A percentile compares a stretch with the other conserved stretches of the same genome.
These are phyloP conservation scores for Myiagra hebetior DNA, from an alignment of 2,113 vertebrate species.

Conservation along the genomic window DNA sequence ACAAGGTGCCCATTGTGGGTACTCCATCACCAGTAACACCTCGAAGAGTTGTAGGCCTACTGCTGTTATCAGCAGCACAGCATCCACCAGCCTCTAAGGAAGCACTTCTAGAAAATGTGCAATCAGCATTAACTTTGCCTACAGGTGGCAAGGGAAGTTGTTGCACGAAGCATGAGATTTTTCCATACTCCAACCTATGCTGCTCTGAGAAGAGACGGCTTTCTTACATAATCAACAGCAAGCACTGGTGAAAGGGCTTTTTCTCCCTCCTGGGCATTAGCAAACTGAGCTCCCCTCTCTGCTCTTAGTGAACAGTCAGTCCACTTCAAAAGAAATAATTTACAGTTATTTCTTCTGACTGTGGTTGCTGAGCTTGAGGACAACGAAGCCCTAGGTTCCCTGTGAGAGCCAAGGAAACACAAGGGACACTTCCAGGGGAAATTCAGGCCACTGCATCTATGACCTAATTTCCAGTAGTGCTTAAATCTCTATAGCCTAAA, in stretches of 20 bases:
- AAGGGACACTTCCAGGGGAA: not conserved
- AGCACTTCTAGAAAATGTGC: not conserved
- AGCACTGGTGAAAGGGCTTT: not conserved
- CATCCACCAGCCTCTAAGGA: not conserved
- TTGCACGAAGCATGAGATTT: not conserved
- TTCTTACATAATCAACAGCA: not conserved
- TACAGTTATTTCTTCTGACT: not conserved
- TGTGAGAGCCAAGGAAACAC: accelerated
- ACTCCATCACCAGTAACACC: not conserved
- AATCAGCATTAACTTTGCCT: not conserved
- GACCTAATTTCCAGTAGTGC: not conserved
- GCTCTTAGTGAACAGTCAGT: not conserved
- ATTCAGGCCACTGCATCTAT: not conserved
- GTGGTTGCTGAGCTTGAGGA: not conserved
- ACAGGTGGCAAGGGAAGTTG: not conserved
- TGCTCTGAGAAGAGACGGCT: not conserved
- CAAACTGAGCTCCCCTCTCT: not conserved
- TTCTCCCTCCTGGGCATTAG: not conserved
- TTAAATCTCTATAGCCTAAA: not conserved
- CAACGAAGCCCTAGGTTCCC: not conserved
- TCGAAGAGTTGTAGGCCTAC: not conserved
- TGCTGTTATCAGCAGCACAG: not conserved
- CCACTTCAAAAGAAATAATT: not conserved
- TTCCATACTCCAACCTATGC: not conserved
- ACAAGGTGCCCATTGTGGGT: not conserved